Conservation (phyloP, 2,888 invertebrate genomes). For the Baccha elongata region DNA sequence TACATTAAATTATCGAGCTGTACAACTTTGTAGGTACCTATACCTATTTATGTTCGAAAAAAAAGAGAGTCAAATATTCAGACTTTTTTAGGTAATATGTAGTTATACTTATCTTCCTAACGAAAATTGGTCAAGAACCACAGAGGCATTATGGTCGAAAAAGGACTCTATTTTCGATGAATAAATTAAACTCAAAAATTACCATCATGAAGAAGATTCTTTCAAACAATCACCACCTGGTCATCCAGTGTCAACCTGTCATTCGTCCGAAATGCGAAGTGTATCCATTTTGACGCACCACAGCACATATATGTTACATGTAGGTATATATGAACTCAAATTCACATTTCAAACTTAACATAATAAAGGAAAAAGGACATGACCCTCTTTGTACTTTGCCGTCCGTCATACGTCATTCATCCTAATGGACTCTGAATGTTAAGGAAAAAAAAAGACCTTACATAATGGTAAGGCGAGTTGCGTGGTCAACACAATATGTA, state of each 20-base stretch:
- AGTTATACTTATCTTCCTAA: not conserved
- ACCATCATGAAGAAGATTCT: constrained; percentile 22
- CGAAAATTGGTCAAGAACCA: constrained; percentile 23
- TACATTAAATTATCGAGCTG: too few relatives aligned
- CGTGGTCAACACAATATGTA: constrained; percentile 57
- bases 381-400: constrained; percentile 64
- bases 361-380: constrained; percentile 32
- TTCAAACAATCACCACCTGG: constrained; percentile 59
- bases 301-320: constrained; percentile 12
- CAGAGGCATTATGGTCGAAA: constrained; percentile 17
- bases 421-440: constrained; percentile 62
- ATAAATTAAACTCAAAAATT: constrained; percentile 57
- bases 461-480: constrained; percentile 35
- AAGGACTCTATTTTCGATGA: constrained; percentile 42
- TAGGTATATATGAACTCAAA: constrained; percentile 10
- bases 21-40: too few relatives aligned
- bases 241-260: constrained; percentile 67
- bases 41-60: too few relatives aligned
- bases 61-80: too few relatives aligned
- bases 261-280: constrained; percentile 52
- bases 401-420: constrained; percentile 59
- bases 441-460: constrained; percentile 16
- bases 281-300: constrained; percentile 68
- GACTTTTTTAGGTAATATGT: too few relatives aligned
- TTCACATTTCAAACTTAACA: constrained; percentile 1